A percentile compares a stretch with the other conserved stretches of the same genome.
Conservation (phyloP, 2,797 vertebrate species). For the Rhinophrynus dorsalis region DNA sequence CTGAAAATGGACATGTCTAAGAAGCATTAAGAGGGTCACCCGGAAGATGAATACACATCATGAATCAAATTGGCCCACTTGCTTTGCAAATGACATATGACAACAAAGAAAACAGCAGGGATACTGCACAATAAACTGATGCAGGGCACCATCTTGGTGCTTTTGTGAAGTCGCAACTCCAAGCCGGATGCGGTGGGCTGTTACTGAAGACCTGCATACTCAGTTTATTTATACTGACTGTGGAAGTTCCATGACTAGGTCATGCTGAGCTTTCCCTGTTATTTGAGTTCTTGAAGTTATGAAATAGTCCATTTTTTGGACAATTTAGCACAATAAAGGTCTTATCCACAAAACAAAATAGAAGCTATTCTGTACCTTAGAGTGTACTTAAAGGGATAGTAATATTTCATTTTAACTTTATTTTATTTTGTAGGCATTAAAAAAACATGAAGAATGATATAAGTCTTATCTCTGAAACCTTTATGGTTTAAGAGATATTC, state of each 20-base stretch:
- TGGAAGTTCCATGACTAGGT: constrained; percentile 6
- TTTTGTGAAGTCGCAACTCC: constrained; percentile 72
- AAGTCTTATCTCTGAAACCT: no score
- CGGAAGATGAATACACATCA: not conserved
- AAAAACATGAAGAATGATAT: no score
- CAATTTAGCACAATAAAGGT: not conserved
- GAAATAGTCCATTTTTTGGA: not conserved
- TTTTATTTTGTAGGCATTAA: no score
- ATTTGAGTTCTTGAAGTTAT: not conserved
- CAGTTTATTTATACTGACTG: constrained; percentile 51
- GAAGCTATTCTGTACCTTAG: no score
- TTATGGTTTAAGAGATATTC: no score
- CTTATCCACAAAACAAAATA: no score
- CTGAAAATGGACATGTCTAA: not conserved
- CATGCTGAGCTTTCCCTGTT: not conserved
- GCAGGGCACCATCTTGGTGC: constrained; percentile 57
- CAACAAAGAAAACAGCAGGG: constrained; percentile 60
- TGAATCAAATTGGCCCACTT: not conserved
- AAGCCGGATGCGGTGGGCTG: constrained; percentile 71
- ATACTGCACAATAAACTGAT: constrained; percentile 39
- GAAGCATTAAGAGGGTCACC: not conserved
- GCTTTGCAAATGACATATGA: constrained; percentile 51
- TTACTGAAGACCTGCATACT: constrained; percentile 65
- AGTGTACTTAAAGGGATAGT: no score
- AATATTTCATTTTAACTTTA: no score